Percentiles rank a stretch among this genome's conserved stretches.
These are phyloP conservation scores for Isotomurus palustris DNA, from an alignment of 2,888 invertebrate genomes.

Conservation along the genomic window DNA sequence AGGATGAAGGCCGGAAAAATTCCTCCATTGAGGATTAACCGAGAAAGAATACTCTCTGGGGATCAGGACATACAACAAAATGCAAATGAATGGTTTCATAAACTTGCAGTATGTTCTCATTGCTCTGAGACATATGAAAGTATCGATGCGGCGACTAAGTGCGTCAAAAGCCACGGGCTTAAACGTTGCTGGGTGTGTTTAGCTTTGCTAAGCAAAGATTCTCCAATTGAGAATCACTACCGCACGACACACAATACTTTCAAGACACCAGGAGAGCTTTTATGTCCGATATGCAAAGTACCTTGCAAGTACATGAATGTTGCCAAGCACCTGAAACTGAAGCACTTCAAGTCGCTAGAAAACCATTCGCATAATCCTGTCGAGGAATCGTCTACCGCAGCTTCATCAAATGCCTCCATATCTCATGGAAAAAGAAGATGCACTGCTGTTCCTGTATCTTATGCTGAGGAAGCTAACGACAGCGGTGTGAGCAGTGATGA, in stretches of 20 bases:
- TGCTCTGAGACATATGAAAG: background rate
- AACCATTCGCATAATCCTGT: too few relatives aligned
- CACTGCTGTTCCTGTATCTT: too few relatives aligned
- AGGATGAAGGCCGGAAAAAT: background rate
- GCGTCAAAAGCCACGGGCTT: background rate
- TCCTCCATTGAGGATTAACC: background rate
- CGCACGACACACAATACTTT: background rate
- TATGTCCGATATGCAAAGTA: constrained; percentile 1
- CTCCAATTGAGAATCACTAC: background rate
- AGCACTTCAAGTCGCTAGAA: too few relatives aligned
- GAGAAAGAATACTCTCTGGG: background rate
- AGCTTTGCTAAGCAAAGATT: too few relatives aligned
- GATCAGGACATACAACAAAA: background rate
- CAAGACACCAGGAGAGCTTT: background rate
- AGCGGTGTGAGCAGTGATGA: too few relatives aligned
- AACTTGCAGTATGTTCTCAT: background rate
- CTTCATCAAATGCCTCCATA: too few relatives aligned
- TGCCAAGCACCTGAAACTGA: background rate
- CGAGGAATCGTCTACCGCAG: too few relatives aligned
- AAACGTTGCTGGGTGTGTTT: constrained; percentile 1
- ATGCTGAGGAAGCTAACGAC: too few relatives aligned
- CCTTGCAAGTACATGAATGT: background rate
- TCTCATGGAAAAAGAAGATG: too few relatives aligned
- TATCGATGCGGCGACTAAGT: background rate
- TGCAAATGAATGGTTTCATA: background rate